Conservation (phyloP, 2,797 vertebrate species). For the Sciurus vulgaris region DNA sequence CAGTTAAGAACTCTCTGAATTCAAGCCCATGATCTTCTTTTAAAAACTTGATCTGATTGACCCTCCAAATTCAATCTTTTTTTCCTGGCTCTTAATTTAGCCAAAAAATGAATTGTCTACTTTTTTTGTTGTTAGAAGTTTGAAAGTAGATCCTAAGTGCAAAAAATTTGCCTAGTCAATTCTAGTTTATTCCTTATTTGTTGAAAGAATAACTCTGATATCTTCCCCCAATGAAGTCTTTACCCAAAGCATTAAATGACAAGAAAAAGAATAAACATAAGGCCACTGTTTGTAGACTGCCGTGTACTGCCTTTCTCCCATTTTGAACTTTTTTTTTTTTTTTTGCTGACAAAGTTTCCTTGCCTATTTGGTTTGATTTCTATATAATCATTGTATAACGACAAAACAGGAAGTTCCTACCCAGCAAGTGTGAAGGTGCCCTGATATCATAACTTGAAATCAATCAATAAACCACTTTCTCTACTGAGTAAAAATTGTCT, state of each 20-base stretch:
- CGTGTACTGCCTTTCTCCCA: neutral
- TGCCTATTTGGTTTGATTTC: neutral
- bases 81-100: conserved; percentile 28
- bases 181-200: conserved; percentile 20
- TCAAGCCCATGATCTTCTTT: conserved; percentile 39
- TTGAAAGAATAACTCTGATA: neutral
- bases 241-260: conserved; percentile 3
- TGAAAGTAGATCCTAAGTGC: conserved; percentile 27
- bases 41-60: conserved; percentile 41
- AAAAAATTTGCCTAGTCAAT: neutral
- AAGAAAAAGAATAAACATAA: conserved; percentile 12
- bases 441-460: neutral
- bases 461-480: conserved; percentile 39
- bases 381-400: neutral
- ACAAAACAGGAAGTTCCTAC: conserved; percentile 1
- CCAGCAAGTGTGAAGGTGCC: neutral
- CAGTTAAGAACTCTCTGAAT: conserved; percentile 45
- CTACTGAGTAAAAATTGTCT: neutral
- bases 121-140: conserved; percentile 52
- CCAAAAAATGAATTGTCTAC: conserved; percentile 3
- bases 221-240: neutral
- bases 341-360: neutral
- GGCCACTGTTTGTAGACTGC: neutral
- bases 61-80: conserved; percentile 16
- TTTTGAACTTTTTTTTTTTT: neutral